Evolutionary conservation across 2,888 invertebrate genomes (phyloP), one percentile per base, ranked within the genome.

Genomic region (Cotesia congregata): DNA sequence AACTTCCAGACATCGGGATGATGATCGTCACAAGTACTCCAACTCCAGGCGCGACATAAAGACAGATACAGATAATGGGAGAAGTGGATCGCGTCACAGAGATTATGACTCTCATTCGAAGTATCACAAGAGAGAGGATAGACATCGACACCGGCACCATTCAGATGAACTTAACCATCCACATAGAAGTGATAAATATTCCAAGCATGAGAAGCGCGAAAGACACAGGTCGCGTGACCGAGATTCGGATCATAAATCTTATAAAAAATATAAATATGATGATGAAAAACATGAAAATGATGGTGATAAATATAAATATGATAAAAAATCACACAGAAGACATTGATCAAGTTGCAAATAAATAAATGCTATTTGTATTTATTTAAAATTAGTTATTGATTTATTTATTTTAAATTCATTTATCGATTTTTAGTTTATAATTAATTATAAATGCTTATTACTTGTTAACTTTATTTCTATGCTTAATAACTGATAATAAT

Each of bases 221-320:
- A 80, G 70, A 38, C 76, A 81, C 59, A 78, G 75, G 69, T 82
- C 82, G 20, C 70, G 78, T 7, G 59, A 77, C 65, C 67, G 76
- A 17, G 74, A 80, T 39, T 38, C 50, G 12, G 50, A 12, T 50
- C 50, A 50, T 12, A 30, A 30, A 30, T 30, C 30, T 30, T 30
- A 30, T 30, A 30, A 30, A 30, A 30, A 30, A 30, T 30, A 30
- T 30, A 30, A 30, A 30, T 30, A 30, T 30, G 30, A 30, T 30
- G 30, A 30, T 2, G 30, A 30, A 30, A 30, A 30, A 30, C 30
- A 30, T 30, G 3, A 30, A 30, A 30, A 30, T 30, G 30, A 3
- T 30, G 30, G 1, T 30, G 30, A 30, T 30, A 30, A 50, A 50
- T 50, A 50, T 9, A 50, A 50, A 50, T 50, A 50, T 12, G 50